A percentile compares a stretch with the other conserved stretches of the same genome.
phyloP scores from a whole-genome alignment of 2,888 invertebrate genomes.

The Gryllus longicercus region DNA sequence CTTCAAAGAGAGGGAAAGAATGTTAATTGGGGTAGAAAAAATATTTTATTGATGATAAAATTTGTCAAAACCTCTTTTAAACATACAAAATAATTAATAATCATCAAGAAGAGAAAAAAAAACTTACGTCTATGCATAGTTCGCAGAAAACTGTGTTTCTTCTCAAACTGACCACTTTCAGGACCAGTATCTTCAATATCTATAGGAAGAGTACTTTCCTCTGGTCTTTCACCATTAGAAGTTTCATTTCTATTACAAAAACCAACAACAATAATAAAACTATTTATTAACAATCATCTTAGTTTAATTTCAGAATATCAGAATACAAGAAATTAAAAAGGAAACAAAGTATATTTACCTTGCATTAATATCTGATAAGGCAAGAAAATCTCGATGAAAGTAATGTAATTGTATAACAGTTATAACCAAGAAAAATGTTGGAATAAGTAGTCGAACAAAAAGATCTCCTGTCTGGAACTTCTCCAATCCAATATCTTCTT shows the following conservation, averaged over 20 bases:
- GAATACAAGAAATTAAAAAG: too few relatives aligned
- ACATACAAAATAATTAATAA: not conserved
- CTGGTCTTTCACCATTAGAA: not conserved
- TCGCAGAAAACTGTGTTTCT: not conserved
- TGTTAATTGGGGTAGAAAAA: too few relatives aligned
- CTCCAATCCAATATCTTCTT: conserved; percentile 91
- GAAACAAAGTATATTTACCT: conserved; percentile 45
- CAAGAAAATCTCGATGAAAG: conserved; percentile 92
- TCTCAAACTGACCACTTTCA: not conserved
- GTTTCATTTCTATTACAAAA: not conserved
- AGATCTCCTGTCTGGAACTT: conserved; percentile 81
- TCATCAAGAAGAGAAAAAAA: not conserved
- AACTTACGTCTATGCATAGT: not conserved
- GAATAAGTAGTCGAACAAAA: conserved; percentile 86
- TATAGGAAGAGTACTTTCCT: too few relatives aligned
- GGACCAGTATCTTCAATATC: not conserved
- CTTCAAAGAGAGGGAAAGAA: not conserved
- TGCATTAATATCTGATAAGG: conserved; percentile 62
- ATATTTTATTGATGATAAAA: too few relatives aligned
- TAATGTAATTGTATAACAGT: conserved; percentile 94
- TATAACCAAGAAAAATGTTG: conserved; percentile 93
- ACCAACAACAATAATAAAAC: too few relatives aligned
- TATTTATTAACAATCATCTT: too few relatives aligned
- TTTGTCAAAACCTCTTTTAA: too few relatives aligned
- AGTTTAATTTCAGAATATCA: too few relatives aligned